Evolutionary conservation across 2,113 vertebrate genomes (phyloP).

Genomic region (Dasypus novemcinctus): DNA sequence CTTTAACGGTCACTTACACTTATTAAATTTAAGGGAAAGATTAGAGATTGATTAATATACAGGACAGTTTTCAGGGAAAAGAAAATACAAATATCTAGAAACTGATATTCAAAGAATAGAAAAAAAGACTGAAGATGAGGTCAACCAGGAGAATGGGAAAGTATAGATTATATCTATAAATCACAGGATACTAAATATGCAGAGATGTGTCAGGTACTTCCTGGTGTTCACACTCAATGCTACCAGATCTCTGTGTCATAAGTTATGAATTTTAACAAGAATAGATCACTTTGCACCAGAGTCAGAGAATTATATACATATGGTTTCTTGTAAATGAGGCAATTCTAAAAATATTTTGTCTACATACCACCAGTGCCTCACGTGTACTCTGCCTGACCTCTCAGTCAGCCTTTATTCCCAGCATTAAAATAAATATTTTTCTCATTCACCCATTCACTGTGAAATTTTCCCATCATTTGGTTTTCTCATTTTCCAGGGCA

Average conservation of each 20-base stretch:
- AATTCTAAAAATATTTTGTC: background rate
- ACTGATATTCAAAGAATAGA: background rate
- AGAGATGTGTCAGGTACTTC: background rate
- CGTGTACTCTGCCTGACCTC: background rate
- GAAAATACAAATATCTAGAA: background rate
- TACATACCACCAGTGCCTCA: background rate
- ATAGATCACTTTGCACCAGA: background rate
- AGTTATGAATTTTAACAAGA: background rate
- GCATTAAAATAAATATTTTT: conserved; percentile 54
- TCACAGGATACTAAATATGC: background rate
- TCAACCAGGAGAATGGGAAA: background rate
- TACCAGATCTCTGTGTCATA: background rate
- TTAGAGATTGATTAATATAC: background rate
- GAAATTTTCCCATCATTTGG: conserved; percentile 53
- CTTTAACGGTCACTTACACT: background rate
- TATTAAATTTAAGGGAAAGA: background rate
- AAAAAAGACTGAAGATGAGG: background rate
- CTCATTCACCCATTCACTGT: conserved; percentile 8
- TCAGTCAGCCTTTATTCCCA: background rate
- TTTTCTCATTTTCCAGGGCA: conserved; percentile 54
- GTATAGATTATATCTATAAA: background rate
- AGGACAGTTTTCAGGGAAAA: background rate
- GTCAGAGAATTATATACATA: background rate
- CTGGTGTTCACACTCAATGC: background rate
- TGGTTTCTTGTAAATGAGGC: background rate